phyloP scores from a whole-genome alignment of 2,888 invertebrate genomes.

The Pemphredon lugubris region DNA sequence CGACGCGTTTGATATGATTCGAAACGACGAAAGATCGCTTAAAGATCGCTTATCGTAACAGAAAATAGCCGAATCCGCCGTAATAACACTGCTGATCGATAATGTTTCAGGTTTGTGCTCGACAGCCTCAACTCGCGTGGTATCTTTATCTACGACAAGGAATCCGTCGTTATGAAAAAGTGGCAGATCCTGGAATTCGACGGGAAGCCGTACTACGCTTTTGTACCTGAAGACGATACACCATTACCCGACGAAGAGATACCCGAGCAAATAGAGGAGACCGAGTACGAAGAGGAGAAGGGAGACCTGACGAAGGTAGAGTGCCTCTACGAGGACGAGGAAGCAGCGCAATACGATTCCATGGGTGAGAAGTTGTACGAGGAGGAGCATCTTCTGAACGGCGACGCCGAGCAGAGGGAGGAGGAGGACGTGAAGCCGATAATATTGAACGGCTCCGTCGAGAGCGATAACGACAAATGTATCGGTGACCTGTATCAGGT shows the following conservation, averaged over 20 bases:
- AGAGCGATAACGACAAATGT: slow-evolving; percentile 22
- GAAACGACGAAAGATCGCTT: slow-evolving; percentile 10
- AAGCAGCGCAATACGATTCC: slow-evolving; percentile 47
- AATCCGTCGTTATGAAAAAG: slow-evolving; percentile 78
- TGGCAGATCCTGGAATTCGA: slow-evolving; percentile 80
- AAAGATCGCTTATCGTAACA: slow-evolving; percentile 13
- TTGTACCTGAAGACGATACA: slow-evolving; percentile 75
- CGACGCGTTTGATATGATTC: not conserved
- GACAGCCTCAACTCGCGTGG: slow-evolving; percentile 68
- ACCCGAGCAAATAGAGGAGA: slow-evolving; percentile 56
- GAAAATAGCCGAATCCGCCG: not conserved
- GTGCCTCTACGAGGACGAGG: slow-evolving; percentile 45
- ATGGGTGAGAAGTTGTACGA: slow-evolving; percentile 53
- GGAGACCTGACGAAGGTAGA: slow-evolving; percentile 52
- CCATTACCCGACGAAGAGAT: slow-evolving; percentile 69
- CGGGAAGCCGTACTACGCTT: slow-evolving; percentile 79
- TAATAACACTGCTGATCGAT: slow-evolving; percentile 54
- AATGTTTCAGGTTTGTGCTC: slow-evolving; percentile 76
- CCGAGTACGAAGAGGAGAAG: slow-evolving; percentile 47
- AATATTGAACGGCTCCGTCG: slow-evolving; percentile 55
- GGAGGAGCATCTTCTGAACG: slow-evolving; percentile 44
- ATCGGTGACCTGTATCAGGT: slow-evolving; percentile 73
- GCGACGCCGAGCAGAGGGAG: slow-evolving; percentile 16
- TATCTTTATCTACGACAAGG: slow-evolving; percentile 76
- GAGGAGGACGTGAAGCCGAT: slow-evolving; percentile 61